Percentiles rank a stretch among this genome's conserved stretches.
Conservation (phyloP, 2,797 vertebrate genomes). For the Clarias laeviceps region DNA sequence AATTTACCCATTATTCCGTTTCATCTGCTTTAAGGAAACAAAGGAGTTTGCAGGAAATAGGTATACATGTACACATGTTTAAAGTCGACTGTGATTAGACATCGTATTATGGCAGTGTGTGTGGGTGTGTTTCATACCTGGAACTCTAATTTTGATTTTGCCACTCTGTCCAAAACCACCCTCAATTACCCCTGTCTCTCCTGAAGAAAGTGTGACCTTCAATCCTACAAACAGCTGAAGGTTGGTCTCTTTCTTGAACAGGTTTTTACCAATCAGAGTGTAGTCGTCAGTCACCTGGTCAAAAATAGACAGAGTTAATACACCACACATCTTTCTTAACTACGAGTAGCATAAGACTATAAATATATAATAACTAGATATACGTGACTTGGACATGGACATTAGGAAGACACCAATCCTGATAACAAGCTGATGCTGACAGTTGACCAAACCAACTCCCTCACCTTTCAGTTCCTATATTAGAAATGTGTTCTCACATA, state of each 20-base stretch:
- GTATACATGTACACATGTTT: neutral
- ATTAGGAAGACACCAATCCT: neutral
- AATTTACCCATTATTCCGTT: neutral
- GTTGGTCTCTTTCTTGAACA: slow-evolving; percentile 99
- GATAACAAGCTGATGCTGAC: neutral
- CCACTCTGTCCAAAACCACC: slow-evolving; percentile 97
- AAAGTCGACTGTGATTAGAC: neutral
- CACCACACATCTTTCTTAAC: neutral
- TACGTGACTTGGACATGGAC: neutral
- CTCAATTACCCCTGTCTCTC: slow-evolving; percentile 89
- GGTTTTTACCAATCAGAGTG: slow-evolving; percentile 89
- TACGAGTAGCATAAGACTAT: neutral
- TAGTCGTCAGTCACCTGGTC: slow-evolving; percentile 89
- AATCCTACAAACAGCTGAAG: slow-evolving; percentile 95
- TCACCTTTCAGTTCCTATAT: neutral
- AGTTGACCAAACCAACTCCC: neutral
- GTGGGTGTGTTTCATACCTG: slow-evolving; percentile 77
- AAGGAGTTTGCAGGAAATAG: neutral
- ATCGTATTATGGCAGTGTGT: neutral
- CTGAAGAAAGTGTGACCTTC: slow-evolving; percentile 88
- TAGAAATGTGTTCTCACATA: neutral
- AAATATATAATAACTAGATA: neutral
- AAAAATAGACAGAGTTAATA: slow-evolving; percentile 1
- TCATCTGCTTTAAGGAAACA: neutral
- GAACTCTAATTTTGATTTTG: slow-evolving; percentile 92